A percentile compares a stretch with the other conserved stretches of the same genome.
These are phyloP conservation scores for Tyrannus savana DNA, from an alignment of 2,113 vertebrate genomes.

Conservation along the genomic window DNA sequence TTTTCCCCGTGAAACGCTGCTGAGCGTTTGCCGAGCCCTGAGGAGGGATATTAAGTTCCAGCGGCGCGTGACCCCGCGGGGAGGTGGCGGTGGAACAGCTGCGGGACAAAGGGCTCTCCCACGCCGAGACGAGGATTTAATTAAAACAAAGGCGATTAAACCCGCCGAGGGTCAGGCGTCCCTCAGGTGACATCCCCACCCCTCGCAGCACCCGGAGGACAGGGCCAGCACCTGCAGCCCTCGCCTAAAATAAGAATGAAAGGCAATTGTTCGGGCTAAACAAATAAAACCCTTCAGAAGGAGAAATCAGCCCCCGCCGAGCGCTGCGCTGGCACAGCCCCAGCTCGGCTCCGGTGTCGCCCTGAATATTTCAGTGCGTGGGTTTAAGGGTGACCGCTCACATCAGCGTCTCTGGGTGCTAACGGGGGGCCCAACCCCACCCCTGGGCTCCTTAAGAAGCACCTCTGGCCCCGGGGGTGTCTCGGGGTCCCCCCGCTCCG, in stretches of 20 bases:
- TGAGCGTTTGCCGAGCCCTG: not conserved
- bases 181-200: not conserved
- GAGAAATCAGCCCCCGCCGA: not conserved
- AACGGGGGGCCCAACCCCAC: rapidly evolving
- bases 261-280: not conserved
- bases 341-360: conserved; percentile 1
- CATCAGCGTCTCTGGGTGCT: not conserved
- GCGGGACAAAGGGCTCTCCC: not conserved
- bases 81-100: not conserved
- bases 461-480: not conserved
- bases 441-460: not conserved
- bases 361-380: not conserved
- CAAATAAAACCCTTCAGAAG: not conserved
- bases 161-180: not conserved
- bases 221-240: not conserved
- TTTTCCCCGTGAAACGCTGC: not conserved
- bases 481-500: not conserved
- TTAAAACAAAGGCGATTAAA: not conserved
- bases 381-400: not conserved
- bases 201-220: not conserved
- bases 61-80: not conserved
- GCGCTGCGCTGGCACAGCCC: not conserved
- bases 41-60: not conserved
- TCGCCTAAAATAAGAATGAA: not conserved
- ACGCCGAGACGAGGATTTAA: not conserved